These are phyloP conservation scores for Lamprotornis superbus DNA, from an alignment of 2,113 vertebrate species.

Conservation along the genomic window DNA sequence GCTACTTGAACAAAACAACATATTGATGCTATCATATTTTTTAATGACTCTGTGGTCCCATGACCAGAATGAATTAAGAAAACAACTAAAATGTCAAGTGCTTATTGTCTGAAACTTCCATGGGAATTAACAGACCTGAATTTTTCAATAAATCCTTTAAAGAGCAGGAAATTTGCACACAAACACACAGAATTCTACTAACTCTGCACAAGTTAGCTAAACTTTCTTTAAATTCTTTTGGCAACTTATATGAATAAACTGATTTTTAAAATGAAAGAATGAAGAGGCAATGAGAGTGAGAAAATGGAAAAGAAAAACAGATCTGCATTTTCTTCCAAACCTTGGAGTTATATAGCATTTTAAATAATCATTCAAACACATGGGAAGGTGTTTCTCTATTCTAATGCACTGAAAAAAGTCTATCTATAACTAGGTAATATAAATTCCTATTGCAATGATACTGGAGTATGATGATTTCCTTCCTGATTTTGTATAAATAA, in stretches of 20 bases:
- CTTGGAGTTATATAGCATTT: not conserved
- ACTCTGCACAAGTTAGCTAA: not conserved
- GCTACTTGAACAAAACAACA: not conserved
- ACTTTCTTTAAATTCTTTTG: not conserved
- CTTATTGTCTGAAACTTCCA: conserved; percentile 1
- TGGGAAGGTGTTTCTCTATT: not conserved
- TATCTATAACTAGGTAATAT: not conserved
- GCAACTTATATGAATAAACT: not conserved
- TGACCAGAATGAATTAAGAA: not conserved
- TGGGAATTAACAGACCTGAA: not conserved
- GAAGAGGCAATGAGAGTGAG: not conserved
- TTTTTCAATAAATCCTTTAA: not conserved
- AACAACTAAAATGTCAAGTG: not conserved
- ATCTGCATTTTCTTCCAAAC: not conserved
- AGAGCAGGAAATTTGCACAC: not conserved
- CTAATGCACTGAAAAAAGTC: not conserved
- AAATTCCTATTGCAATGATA: not conserved
- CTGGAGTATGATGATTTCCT: not conserved
- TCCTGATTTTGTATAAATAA: conserved; percentile 31
- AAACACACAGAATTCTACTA: not conserved
- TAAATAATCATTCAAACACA: not conserved
- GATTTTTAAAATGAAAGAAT: not conserved
- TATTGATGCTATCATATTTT: not conserved
- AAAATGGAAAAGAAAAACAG: not conserved
- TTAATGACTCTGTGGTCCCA: not conserved